These are phyloP conservation scores for Danio albolineatus DNA, from an alignment of 2,797 vertebrate species.

Conservation along the genomic window DNA sequence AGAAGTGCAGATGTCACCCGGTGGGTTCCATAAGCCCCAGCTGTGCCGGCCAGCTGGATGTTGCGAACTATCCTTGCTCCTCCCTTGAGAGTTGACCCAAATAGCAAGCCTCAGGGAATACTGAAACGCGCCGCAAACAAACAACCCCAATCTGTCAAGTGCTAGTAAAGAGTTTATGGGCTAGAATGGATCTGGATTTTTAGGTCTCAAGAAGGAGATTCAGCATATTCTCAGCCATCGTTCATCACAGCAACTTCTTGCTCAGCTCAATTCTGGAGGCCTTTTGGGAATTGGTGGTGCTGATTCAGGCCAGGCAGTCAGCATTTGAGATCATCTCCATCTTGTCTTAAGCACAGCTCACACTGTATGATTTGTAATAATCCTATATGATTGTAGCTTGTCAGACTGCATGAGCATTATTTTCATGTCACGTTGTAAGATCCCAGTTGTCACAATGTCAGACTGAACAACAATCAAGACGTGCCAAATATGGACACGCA, in stretches of 20 bases:
- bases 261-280: background rate
- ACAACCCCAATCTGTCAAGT: slow-evolving; percentile 58
- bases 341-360: background rate
- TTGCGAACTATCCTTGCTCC: slow-evolving; percentile 67
- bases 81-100: slow-evolving; percentile 78
- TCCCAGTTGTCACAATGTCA: too few species aligned
- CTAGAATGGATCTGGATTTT: slow-evolving; percentile 12
- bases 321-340: background rate
- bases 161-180: slow-evolving; percentile 29
- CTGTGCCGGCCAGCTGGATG: slow-evolving; percentile 74
- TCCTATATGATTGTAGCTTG: too few species aligned
- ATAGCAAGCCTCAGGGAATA: slow-evolving; percentile 65
- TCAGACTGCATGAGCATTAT: too few species aligned
- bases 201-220: background rate
- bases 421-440: too few species aligned
- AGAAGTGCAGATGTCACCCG: slow-evolving; percentile 74
- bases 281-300: background rate
- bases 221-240: background rate
- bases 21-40: slow-evolving; percentile 67
- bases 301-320: background rate
- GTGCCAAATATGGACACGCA: too few species aligned
- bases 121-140: slow-evolving; percentile 37
- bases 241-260: background rate
- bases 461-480: too few species aligned
- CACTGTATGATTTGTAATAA: too few species aligned